Evolutionary conservation across 2,888 invertebrate species (phyloP).

Genomic region (Smittia sp.): DNA sequence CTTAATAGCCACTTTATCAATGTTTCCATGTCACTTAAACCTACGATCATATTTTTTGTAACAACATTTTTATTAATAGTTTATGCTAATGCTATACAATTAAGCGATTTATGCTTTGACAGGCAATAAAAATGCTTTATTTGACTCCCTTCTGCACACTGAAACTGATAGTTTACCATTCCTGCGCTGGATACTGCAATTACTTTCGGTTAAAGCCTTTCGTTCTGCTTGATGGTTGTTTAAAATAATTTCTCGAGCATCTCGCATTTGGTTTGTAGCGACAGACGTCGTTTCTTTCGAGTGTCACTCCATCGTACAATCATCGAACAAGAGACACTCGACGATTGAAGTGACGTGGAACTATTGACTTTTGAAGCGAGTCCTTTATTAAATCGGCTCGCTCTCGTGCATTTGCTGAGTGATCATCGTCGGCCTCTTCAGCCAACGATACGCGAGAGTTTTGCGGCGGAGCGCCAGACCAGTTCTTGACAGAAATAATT

Average conservation of each 20-base stretch:
- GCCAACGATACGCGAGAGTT: background rate
- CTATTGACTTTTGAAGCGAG: slow-evolving; percentile 18
- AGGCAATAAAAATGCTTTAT: slow-evolving; percentile 39
- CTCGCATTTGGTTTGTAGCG: background rate
- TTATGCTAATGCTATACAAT: slow-evolving; percentile 40
- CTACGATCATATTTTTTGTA: slow-evolving; percentile 19
- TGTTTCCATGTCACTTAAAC: slow-evolving; percentile 20
- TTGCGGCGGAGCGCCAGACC: background rate
- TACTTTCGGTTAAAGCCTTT: slow-evolving; percentile 20
- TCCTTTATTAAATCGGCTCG: background rate
- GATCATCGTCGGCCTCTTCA: background rate
- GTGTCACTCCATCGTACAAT: background rate
- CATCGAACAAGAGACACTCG: background rate
- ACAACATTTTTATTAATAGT: slow-evolving; percentile 31
- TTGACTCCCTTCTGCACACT: background rate
- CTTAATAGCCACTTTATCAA: slow-evolving; percentile 38
- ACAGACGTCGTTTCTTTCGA: slow-evolving; percentile 20
- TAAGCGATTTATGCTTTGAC: slow-evolving; percentile 41
- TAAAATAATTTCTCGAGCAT: background rate
- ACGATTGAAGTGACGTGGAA: background rate
- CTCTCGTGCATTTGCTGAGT: background rate
- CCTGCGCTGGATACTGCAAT: slow-evolving; percentile 22
- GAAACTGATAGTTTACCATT: slow-evolving; percentile 6
- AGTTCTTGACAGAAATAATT: background rate
- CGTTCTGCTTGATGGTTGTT: background rate